Evolutionary conservation across 2,888 invertebrate genomes (phyloP), one percentile per base, ranked within the genome.

Genomic region (Lochmaea capreae): DNA sequence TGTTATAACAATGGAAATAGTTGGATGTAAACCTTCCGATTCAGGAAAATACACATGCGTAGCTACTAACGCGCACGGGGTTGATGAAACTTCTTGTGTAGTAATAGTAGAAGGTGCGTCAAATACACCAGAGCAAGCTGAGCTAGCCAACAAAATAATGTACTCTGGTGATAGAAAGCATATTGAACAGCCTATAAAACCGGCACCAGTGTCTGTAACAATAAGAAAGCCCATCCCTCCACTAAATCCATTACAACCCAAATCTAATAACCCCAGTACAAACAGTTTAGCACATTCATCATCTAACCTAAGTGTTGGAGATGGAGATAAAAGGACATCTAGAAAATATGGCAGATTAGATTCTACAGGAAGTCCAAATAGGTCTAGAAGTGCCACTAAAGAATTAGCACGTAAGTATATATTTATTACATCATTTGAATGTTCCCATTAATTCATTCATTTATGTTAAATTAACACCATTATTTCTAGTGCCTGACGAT

Each of bases 1-100:
- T 81, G 98, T 99, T 62, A 95, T 98, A 69, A 97, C 98, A 0
- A 92, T 99, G 89, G 99, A 99, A 90, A 97, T 99, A 82, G 92
- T 95, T 79, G 96, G 97, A 88, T 97, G 98, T 86, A 93, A 94
- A 83, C 94, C 97, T 0, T 94, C 94, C 74, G 99, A 99, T 89
- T 97, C 97, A 77, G 99, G 99, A 80, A 97, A 95, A 86, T 99
- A 99, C 89, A 92, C 92, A 59, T 99, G 99, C 87, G 91, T 95
- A 49, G 99, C 99, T 18, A 94, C 94, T 79, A 99, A 99, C 89
- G 90, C 91, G 67, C 96, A 98, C 85, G 99, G 99, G 82, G 93
- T 93, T 43, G 98, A 98, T 83, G 98, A 99, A 89, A 98, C 98
- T 16, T 93, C 92, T 78, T 97, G 97, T 87, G 96, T 97, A 81